Conservation (phyloP, 2,113 vertebrate genomes). For the Brachyhypopomus gauderio region DNA sequence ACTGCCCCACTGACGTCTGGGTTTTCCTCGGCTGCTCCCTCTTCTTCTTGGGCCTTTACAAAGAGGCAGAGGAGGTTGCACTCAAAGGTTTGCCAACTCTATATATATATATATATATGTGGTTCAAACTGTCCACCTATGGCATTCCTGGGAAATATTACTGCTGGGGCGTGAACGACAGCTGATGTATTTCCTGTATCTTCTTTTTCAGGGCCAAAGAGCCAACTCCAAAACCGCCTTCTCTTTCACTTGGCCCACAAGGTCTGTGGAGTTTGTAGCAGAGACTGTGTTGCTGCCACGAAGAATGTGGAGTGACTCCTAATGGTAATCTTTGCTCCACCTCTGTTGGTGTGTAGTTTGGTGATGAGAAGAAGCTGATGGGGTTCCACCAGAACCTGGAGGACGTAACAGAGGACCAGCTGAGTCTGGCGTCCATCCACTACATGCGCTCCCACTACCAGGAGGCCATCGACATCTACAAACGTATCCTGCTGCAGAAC, state of each 20-base stretch:
- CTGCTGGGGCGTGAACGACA: no score
- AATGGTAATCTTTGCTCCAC: neutral
- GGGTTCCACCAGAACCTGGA: slow-evolving; percentile 95
- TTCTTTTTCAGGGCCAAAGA: slow-evolving; percentile 78
- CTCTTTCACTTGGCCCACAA: slow-evolving; percentile 98
- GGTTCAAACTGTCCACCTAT: neutral
- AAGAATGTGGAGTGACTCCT: neutral
- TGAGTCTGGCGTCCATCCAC: slow-evolving; percentile 96
- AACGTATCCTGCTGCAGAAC: slow-evolving; percentile 90
- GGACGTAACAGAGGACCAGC: slow-evolving; percentile 95
- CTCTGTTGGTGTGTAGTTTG: slow-evolving; percentile 77
- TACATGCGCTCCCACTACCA: slow-evolving; percentile 98
- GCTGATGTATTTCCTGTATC: slow-evolving; percentile 1
- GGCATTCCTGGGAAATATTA: neutral
- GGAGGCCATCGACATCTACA: slow-evolving; percentile 98
- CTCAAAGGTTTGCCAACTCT: slow-evolving; percentile 79
- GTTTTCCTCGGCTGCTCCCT: slow-evolving; percentile 89
- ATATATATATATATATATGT: no score
- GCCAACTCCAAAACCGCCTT: slow-evolving; percentile 90
- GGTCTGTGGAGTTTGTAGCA: slow-evolving; percentile 71
- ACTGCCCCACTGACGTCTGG: slow-evolving; percentile 86
- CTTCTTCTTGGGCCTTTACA: slow-evolving; percentile 95
- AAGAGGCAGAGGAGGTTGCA: slow-evolving; percentile 89
- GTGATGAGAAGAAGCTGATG: slow-evolving; percentile 95
- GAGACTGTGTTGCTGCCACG: neutral